Evolutionary conservation across 1,140 invertebrate species (phyloP).

Genomic region (Acyrthosiphon pisum): DNA sequence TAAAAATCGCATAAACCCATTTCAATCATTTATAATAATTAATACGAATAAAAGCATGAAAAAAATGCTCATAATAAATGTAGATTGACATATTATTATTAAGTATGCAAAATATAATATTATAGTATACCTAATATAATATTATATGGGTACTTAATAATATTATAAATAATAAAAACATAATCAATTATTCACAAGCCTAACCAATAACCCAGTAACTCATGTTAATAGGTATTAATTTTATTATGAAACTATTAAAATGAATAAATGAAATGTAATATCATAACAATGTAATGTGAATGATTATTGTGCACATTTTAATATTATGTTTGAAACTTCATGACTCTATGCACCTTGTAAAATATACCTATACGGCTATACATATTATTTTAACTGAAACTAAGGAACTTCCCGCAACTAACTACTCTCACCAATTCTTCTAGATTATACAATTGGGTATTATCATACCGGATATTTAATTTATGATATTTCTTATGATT

Average conservation of each 20-base stretch:
- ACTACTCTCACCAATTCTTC: accelerated
- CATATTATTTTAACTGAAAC: background rate
- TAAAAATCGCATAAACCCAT: background rate
- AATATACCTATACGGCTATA: background rate
- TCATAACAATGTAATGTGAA: background rate
- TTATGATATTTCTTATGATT: background rate
- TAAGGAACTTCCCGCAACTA: background rate
- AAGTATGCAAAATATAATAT: background rate
- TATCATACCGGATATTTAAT: background rate
- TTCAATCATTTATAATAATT: background rate
- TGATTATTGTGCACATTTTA: background rate
- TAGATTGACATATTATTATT: background rate
- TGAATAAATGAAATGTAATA: background rate
- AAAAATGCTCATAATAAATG: background rate
- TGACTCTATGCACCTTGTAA: background rate
- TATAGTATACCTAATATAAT: background rate
- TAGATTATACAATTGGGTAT: background rate
- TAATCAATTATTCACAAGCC: background rate
- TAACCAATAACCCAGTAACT: background rate
- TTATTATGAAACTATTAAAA: background rate
- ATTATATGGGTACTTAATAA: background rate
- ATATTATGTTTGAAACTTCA: too few species aligned
- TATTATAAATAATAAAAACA: background rate
- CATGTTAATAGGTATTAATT: background rate
- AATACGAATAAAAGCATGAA: background rate